A percentile compares a stretch with the other conserved stretches of the same genome.
Conservation (phyloP, 2,797 vertebrate species). For the Chaenodraco wilsoni region DNA sequence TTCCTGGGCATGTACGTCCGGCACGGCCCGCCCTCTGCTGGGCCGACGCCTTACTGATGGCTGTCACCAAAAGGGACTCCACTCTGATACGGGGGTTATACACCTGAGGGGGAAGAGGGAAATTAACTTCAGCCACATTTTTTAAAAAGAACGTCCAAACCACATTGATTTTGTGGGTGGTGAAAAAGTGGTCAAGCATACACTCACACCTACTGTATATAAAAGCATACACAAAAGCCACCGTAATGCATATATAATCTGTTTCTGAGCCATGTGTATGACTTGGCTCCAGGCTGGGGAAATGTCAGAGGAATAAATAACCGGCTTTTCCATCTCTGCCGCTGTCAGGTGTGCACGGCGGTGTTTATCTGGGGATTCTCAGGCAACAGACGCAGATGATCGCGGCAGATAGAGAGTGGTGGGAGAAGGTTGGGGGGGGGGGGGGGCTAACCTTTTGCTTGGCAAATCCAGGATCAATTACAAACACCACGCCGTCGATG, state of each 20-base stretch:
- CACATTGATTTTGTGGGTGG: background rate
- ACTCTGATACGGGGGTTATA: constrained; percentile 97
- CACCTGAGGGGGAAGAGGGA: constrained; percentile 80
- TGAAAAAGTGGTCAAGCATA: background rate
- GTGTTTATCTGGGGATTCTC: constrained; percentile 83
- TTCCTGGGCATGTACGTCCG: constrained; percentile 94
- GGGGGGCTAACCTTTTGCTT: constrained; percentile 93
- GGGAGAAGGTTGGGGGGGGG: constrained; percentile 28
- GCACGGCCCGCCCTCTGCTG: constrained; percentile 97
- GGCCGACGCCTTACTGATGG: constrained; percentile 97
- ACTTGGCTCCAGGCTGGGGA: constrained; percentile 79
- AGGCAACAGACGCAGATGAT: constrained; percentile 80
- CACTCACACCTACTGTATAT: constrained; percentile 1
- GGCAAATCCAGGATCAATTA: constrained; percentile 98
- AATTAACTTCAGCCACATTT: background rate
- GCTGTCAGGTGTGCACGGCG: constrained; percentile 75
- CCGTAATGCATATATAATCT: constrained; percentile 68
- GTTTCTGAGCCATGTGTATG: constrained; percentile 68
- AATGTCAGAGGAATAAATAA: constrained; percentile 86
- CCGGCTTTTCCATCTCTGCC: constrained; percentile 79
- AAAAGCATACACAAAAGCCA: constrained; percentile 27
- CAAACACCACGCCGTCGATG: constrained; percentile 97
- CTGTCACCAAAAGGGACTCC: constrained; percentile 96
- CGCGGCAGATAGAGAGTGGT: constrained; percentile 75
- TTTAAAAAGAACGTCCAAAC: background rate